A percentile compares a stretch with the other conserved stretches of the same genome.
These are phyloP conservation scores for Gonioctena quinquepunctata DNA, from an alignment of 1,140 invertebrate species.

Conservation along the genomic window DNA sequence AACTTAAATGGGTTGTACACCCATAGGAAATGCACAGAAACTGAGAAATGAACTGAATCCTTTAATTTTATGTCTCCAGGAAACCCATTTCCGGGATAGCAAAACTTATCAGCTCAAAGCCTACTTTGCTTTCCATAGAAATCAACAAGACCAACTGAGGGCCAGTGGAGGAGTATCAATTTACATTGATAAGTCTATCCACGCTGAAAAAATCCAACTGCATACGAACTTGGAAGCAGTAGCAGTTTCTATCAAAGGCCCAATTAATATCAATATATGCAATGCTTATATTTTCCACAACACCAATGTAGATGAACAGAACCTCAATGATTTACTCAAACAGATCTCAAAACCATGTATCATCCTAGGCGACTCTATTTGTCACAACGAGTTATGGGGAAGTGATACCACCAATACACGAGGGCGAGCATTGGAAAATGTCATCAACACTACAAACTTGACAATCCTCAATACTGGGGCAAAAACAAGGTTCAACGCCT, in stretches of 20 bases:
- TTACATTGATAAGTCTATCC: not conserved
- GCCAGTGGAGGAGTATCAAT: not conserved
- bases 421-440: not conserved
- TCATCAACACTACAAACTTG: not conserved
- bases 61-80: no score
- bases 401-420: not conserved
- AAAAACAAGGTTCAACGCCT: not conserved
- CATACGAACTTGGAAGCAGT: no score
- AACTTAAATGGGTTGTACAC: not conserved
- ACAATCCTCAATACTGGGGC: not conserved
- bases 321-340: not conserved
- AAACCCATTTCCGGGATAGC: no score
- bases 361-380: not conserved
- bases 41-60: no score
- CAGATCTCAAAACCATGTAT: not conserved
- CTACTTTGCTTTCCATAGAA: not conserved
- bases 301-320: not conserved
- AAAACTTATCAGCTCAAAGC: no score
- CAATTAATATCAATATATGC: not conserved
- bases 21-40: not conserved
- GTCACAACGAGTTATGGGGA: not conserved
- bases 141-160: not conserved
- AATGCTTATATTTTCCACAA: constrained; percentile 8
- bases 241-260: not conserved
- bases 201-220: not conserved